phyloP scores from a whole-genome alignment of 2,797 vertebrate genomes.

The Borostomias antarcticus region DNA sequence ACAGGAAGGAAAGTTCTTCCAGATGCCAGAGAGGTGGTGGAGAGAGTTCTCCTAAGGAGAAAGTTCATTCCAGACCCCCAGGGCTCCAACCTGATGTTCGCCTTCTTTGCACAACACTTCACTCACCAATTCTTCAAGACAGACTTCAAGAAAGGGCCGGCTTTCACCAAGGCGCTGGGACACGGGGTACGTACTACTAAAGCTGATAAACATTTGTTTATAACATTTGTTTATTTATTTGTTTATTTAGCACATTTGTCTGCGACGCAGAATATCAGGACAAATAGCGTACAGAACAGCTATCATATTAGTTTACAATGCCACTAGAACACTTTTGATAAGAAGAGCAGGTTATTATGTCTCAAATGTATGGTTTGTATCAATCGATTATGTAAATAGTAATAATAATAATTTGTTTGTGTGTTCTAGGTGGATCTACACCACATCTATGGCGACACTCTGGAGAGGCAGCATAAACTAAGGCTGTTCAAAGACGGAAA shows the following conservation, averaged over 20 bases:
- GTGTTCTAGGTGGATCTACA: slow-evolving; percentile 87
- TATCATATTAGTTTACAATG: not conserved
- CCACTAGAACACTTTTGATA: too few relatives aligned
- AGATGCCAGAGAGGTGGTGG: slow-evolving; percentile 68
- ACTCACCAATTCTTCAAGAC: slow-evolving; percentile 91
- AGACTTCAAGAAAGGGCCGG: slow-evolving; percentile 78
- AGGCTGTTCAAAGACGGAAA: slow-evolving; percentile 92
- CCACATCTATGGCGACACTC: slow-evolving; percentile 89
- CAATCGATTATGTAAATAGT: too few relatives aligned
- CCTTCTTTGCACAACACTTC: slow-evolving; percentile 90
- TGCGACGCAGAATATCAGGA: too few relatives aligned
- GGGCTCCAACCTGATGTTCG: slow-evolving; percentile 85
- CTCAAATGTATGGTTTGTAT: too few relatives aligned
- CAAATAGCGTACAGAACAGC: not conserved
- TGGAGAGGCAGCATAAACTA: slow-evolving; percentile 91
- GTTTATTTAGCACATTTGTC: too few relatives aligned
- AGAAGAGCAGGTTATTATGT: too few relatives aligned
- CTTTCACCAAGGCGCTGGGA: slow-evolving; percentile 83
- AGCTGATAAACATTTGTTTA: not conserved
- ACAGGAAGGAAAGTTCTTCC: slow-evolving; percentile 81
- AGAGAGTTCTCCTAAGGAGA: slow-evolving; percentile 74
- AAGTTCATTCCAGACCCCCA: slow-evolving; percentile 79
- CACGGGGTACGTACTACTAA: slow-evolving; percentile 77
- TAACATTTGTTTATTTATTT: not conserved
- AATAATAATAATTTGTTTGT: not conserved